Conservation (phyloP, 2,113 vertebrate genomes). For the Isichthys henryi region DNA sequence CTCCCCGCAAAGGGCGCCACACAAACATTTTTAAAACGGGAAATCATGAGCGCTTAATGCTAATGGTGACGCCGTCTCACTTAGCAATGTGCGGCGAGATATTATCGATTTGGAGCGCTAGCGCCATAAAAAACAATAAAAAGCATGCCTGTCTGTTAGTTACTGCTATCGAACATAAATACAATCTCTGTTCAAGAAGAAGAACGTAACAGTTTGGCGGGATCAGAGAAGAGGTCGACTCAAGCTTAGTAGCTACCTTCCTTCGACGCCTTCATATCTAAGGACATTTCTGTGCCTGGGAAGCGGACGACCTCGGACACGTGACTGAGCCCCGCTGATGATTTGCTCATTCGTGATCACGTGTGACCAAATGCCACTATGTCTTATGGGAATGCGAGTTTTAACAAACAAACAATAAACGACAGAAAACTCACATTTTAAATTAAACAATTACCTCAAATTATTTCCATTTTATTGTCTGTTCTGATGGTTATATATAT, state of each 20-base stretch:
- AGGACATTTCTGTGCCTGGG: neutral
- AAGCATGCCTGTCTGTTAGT: neutral
- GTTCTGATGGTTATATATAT: neutral
- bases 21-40: neutral
- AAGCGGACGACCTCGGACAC: neutral
- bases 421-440: neutral
- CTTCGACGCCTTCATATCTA: neutral
- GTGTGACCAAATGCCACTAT: neutral
- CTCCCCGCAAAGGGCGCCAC: neutral
- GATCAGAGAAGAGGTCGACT: neutral
- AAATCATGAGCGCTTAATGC: neutral
- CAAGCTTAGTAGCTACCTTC: neutral
- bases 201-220: neutral
- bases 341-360: neutral
- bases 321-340: neutral
- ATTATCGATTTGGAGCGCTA: neutral
- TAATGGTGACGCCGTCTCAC: neutral
- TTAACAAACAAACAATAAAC: neutral
- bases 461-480: neutral
- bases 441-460: neutral
- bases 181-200: neutral
- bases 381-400: conserved; percentile 5
- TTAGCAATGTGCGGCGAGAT: neutral
- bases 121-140: neutral
- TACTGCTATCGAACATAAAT: neutral